These are phyloP conservation scores for Acholoe squamosa DNA, from an alignment of 2,888 invertebrate genomes.

Conservation along the genomic window DNA sequence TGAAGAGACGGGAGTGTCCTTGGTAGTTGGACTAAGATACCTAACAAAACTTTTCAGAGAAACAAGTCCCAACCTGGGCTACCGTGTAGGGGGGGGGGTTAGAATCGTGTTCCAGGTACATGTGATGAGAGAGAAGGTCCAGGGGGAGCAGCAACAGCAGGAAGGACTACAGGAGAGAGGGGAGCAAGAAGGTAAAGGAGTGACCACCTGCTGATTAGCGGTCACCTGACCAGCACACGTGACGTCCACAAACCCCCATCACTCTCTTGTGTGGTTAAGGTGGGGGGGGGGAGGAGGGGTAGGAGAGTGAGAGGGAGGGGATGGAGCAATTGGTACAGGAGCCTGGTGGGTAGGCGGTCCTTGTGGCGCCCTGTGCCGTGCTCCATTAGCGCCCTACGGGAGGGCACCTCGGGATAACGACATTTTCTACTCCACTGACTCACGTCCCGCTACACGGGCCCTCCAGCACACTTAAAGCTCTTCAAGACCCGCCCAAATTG, in stretches of 20 bases:
- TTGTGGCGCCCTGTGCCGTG: slow-evolving; percentile 21
- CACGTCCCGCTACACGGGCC: not conserved
- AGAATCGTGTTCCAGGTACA: no score
- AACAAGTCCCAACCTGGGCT: not conserved
- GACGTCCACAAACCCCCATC: slow-evolving; percentile 44
- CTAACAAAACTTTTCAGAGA: not conserved
- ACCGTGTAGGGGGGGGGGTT: not conserved
- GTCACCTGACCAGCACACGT: slow-evolving; percentile 43
- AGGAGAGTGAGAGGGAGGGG: not conserved
- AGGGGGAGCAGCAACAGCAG: not conserved
- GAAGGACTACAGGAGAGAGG: not conserved
- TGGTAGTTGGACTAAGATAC: not conserved
- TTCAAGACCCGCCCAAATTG: slow-evolving; percentile 37
- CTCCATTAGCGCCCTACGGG: slow-evolving; percentile 51
- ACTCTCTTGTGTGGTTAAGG: not conserved
- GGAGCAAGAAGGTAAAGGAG: not conserved
- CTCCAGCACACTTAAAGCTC: slow-evolving; percentile 54
- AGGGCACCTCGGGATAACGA: slow-evolving; percentile 54
- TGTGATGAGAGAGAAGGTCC: not conserved
- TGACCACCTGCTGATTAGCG: slow-evolving; percentile 47
- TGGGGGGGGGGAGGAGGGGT: not conserved
- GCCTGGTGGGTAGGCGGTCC: slow-evolving; percentile 13
- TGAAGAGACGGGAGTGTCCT: not conserved
- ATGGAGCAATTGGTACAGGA: slow-evolving; percentile 5
- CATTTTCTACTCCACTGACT: slow-evolving; percentile 56